Evolutionary conservation across 2,113 vertebrate species (phyloP).

Genomic region (Nycticorax nycticorax): DNA sequence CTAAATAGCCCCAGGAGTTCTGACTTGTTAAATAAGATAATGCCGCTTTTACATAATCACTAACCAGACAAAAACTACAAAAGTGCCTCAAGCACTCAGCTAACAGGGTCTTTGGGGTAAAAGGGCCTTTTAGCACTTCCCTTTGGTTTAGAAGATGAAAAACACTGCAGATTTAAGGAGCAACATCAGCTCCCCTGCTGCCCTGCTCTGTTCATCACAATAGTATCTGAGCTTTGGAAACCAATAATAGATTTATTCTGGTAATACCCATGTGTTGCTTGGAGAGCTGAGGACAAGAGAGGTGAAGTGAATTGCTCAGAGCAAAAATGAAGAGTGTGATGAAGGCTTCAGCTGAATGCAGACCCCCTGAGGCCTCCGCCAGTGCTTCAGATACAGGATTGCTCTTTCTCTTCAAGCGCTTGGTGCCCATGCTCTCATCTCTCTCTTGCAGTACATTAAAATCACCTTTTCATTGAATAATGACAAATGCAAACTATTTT

Average conservation of each 20-base stretch:
- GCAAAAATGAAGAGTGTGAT: background rate
- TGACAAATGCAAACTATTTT: background rate
- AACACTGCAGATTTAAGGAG: background rate
- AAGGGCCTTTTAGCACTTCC: background rate
- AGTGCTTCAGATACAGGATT: background rate
- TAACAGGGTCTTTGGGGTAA: background rate
- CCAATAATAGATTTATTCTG: background rate
- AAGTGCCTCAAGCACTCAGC: background rate
- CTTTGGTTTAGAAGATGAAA: background rate
- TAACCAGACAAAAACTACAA: background rate
- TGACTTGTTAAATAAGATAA: background rate
- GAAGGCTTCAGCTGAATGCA: background rate
- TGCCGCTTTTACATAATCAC: background rate
- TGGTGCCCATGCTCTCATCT: accelerated
- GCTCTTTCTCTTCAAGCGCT: background rate
- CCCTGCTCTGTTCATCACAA: background rate
- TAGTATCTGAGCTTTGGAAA: background rate
- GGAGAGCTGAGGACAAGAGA: background rate
- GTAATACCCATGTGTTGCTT: background rate
- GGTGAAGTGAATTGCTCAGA: background rate
- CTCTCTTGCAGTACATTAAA: background rate
- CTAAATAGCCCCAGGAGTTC: background rate
- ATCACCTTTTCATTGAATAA: background rate
- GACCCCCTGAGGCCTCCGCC: background rate
- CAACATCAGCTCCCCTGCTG: background rate